Evolutionary conservation across 2,113 vertebrate genomes (phyloP).

Genomic region (Pelodiscus sinensis): DNA sequence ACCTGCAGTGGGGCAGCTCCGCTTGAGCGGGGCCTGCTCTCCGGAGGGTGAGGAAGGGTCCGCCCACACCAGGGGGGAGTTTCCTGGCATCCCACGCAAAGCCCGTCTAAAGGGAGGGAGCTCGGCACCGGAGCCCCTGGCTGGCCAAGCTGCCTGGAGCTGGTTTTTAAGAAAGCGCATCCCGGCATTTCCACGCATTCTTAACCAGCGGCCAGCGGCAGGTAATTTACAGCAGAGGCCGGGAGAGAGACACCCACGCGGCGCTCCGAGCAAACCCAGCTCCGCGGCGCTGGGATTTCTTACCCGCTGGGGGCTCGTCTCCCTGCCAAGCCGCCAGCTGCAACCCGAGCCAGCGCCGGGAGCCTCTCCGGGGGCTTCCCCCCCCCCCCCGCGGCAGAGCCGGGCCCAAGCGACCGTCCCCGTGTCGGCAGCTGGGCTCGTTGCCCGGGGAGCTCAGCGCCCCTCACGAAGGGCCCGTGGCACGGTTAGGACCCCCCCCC

Average conservation of each 20-base stretch:
- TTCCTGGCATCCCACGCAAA: not conserved
- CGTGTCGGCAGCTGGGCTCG: not conserved
- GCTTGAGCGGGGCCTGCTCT: not conserved
- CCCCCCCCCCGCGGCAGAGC: rapidly evolving
- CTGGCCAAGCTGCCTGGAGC: rapidly evolving
- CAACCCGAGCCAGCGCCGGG: not conserved
- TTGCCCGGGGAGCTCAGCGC: not conserved
- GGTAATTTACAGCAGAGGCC: not conserved
- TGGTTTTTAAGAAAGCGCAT: rapidly evolving
- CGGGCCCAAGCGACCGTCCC: rapidly evolving
- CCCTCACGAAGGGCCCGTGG: not conserved
- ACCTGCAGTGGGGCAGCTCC: not conserved
- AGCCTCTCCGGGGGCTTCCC: rapidly evolving
- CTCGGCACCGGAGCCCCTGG: not conserved
- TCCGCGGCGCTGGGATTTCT: not conserved
- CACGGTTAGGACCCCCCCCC: no score
- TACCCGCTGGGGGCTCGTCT: not conserved
- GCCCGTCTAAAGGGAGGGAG: not conserved
- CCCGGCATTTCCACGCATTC: not conserved
- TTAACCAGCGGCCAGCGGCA: not conserved
- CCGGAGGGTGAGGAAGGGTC: not conserved
- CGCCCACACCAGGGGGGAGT: no score
- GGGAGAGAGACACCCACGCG: not conserved
- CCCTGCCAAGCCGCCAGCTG: not conserved
- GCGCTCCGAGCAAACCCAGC: not conserved